Base-by-base conservation (phyloP, 1,140 invertebrate genomes). In the Paralvinella palmiformis region DNA sequence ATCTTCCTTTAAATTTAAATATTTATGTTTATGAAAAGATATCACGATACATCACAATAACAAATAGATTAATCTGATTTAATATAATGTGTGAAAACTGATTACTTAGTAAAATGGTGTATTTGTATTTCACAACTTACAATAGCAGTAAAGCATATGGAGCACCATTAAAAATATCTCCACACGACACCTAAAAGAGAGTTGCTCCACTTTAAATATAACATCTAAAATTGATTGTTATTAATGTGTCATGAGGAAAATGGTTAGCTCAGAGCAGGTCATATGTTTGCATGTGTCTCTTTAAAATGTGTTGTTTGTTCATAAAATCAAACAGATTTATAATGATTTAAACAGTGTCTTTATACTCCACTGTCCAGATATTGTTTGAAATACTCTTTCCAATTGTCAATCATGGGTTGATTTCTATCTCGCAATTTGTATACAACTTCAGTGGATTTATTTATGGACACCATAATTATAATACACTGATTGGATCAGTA, bases 61-160 rank as follows among this genome's bases (percentile, higher is more conserved):
- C n/a, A 41, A 41, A 41, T 10, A n/a, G 37, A 41, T 41, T 41
- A 41, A 10, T 10, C n/a, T n/a, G 10, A 10, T 41, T 41, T n/a
- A 10, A 10, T 41, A 41, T n/a, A 10, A 41, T 10, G 37, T 41
- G 10, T 10, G n/a, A 10, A 41, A 10, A 41, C n/a, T 41, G 37
- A 10, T 41, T 41, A 41, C 37, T 10, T 10, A n/a, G 10, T 4
- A 59, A 37, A 50, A 37, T n/a, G 13, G 31, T 3, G 24, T 41
- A 62, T 17, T 35, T 2, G 50, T 45, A 10, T 22, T 48, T 15
- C n/a, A 4, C 32, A 36, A 68, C 72, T 71, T 67, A 75, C 73
- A 65, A 75, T 68, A 27, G 73, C 73, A 70, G 73, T 71, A 59
- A n/a, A n/a, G 68, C 73, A 41, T 71, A 62, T 59, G 73, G 72